phyloP scores from a whole-genome alignment of 2,797 vertebrate genomes.

The Fratercula arctica region DNA sequence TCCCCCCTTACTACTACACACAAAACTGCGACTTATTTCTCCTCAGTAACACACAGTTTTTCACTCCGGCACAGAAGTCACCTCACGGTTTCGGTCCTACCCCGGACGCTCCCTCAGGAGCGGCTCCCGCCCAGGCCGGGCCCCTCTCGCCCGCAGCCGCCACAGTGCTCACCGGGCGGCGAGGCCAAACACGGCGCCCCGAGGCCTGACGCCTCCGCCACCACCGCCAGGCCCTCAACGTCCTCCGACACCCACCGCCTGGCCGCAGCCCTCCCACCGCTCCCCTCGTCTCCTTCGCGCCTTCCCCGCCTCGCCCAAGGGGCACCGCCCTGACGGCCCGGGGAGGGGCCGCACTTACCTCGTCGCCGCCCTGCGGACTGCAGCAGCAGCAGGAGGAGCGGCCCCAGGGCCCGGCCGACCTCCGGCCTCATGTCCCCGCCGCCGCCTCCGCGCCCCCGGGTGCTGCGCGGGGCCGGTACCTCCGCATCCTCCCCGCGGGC shows the following conservation, averaged over 20 bases:
- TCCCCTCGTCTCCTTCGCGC: not conserved
- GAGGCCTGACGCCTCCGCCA: not conserved
- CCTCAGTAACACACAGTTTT: accelerated
- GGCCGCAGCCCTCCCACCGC: accelerated
- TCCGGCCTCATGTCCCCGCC: not conserved
- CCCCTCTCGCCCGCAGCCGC: not conserved
- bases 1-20: not conserved
- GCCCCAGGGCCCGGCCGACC: not conserved
- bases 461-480: not conserved
- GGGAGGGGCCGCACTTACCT: not conserved
- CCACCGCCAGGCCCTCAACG: no score
- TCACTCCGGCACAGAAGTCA: accelerated
- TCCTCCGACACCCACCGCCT: accelerated
- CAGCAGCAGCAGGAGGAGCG: not conserved
- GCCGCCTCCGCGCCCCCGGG: not conserved
- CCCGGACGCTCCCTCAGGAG: not conserved
- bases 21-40: not conserved
- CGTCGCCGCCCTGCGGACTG: not conserved
- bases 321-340: not conserved
- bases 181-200: not conserved
- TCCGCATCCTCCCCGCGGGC: not conserved
- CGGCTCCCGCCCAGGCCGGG: not conserved
- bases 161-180: not conserved
- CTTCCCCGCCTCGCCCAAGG: not conserved
- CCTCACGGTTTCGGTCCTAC: accelerated